Base-by-base conservation (phyloP, 2,888 invertebrate species). In the Xanthia togata region DNA sequence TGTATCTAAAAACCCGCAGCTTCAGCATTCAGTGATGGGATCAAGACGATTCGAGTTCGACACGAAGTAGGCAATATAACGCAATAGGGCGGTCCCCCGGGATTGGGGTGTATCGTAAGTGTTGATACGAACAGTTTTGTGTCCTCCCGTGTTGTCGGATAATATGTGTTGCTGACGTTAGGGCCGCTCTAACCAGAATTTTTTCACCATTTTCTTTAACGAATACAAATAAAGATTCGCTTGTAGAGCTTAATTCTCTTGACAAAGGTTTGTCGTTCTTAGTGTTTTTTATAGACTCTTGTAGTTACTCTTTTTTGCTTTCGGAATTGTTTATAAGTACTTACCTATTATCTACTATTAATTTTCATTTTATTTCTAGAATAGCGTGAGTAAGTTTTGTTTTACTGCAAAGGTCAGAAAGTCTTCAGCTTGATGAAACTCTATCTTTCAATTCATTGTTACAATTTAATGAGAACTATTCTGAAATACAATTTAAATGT, bases 61-160 rank as follows among this genome's bases (percentile, higher is more conserved):
- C 88, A 86, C 88, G 83, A 86, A 89, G 87, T 89, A 90, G 90
- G 91, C 91, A 91, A 92, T 91, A 90, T 91, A 89, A 90, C 89
- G 91, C 89, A 88, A 89, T 89, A 87, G 90, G 90, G 89, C 84
- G 85, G 88, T 89, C 93, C 91, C 91, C 76, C 90, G 92, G 92
- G 92, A 92, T 91, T 90, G 91, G 90, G 90, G 90, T 92, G 92
- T 92, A 91, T 92, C 91, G 92, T 87, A 91, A 93, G 91, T 91
- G 92, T 92, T 88, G 89, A 89, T 91, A 91, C 92, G 91, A 93
- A 90, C 91, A 92, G 91, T 93, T 93, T 90, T 91, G 91, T 92
- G 91, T 92, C 91, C 89, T 89, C 88, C 87, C 82, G 85, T 90
- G 91, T 91, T 89, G 90, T 90, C 82, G 87, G 89, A 90, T 87